Percentiles rank a stretch among this genome's conserved stretches.
Conservation (phyloP, 1,140 invertebrate genomes). For the Vanessa tameamea region DNA sequence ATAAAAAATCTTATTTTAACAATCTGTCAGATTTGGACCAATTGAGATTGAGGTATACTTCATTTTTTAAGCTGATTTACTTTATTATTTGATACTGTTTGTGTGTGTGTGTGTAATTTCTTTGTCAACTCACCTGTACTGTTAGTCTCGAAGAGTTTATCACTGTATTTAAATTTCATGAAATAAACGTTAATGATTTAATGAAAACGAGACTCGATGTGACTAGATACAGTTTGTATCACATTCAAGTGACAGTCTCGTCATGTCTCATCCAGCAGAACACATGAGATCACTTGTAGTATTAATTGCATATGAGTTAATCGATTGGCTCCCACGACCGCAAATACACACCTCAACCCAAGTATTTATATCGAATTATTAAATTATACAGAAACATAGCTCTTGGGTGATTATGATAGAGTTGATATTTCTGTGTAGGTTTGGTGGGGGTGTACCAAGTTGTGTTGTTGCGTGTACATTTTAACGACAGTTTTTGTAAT, state of each 20-base stretch:
- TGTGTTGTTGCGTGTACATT: slow-evolving; percentile 40
- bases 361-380: slow-evolving; percentile 30
- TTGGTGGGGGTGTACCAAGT: slow-evolving; percentile 7
- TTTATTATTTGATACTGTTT: no score
- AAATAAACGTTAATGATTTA: no score
- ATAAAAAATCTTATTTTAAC: no score
- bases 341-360: slow-evolving; percentile 28
- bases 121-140: no score
- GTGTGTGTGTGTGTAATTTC: no score
- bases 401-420: slow-evolving; percentile 13
- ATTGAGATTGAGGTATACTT: no score
- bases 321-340: slow-evolving; percentile 70
- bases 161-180: no score
- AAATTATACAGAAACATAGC: slow-evolving; percentile 18
- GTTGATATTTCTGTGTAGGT: slow-evolving; percentile 13
- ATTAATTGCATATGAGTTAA: slow-evolving; percentile 64
- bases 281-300: slow-evolving; percentile 70
- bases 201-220: not conserved
- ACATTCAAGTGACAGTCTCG: slow-evolving; percentile 19
- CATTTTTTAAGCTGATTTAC: no score
- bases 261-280: slow-evolving; percentile 38
- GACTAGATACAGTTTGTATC: slow-evolving; percentile 6
- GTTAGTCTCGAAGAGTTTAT: no score
- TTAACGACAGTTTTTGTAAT: slow-evolving; percentile 67
- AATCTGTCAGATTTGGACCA: no score